phyloP scores from a whole-genome alignment of 2,888 invertebrate genomes.

The Thysanoteuthis rhombus region DNA sequence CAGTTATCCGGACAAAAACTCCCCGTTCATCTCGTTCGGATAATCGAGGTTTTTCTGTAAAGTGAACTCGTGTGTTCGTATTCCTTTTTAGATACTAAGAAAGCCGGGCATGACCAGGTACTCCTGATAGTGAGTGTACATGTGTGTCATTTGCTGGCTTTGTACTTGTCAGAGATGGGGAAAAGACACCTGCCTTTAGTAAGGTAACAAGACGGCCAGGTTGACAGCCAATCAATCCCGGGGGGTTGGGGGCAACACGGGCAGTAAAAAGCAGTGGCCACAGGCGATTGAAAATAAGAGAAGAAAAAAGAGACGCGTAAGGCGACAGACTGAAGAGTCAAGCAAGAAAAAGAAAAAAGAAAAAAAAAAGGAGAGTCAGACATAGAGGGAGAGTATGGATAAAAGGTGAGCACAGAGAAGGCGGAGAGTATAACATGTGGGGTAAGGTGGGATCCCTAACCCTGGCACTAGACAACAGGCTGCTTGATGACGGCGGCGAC shows the following conservation, averaged over 20 bases:
- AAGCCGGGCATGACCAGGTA: too few species aligned
- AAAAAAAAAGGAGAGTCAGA: too few species aligned
- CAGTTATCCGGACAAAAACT: too few species aligned
- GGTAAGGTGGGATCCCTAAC: neutral
- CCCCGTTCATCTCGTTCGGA: too few species aligned
- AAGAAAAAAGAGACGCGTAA: neutral
- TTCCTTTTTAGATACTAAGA: too few species aligned
- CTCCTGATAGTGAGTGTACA: neutral
- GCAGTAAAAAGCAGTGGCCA: neutral
- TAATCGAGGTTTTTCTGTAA: too few species aligned
- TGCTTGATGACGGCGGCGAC: neutral
- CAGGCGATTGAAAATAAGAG: slow-evolving; percentile 1
- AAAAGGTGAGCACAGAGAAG: neutral
- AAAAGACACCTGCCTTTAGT: neutral
- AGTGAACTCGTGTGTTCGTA: too few species aligned
- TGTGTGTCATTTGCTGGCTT: neutral
- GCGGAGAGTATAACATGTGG: neutral
- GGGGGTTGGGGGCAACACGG: neutral
- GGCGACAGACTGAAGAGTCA: neutral
- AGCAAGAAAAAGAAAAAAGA: neutral
- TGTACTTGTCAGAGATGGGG: neutral
- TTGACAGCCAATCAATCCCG: neutral
- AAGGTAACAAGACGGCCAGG: neutral
- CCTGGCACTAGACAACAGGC: neutral
- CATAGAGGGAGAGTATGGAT: neutral